phyloP scores from a whole-genome alignment of 2,113 vertebrate species.

The Mandrillus leucophaeus region DNA sequence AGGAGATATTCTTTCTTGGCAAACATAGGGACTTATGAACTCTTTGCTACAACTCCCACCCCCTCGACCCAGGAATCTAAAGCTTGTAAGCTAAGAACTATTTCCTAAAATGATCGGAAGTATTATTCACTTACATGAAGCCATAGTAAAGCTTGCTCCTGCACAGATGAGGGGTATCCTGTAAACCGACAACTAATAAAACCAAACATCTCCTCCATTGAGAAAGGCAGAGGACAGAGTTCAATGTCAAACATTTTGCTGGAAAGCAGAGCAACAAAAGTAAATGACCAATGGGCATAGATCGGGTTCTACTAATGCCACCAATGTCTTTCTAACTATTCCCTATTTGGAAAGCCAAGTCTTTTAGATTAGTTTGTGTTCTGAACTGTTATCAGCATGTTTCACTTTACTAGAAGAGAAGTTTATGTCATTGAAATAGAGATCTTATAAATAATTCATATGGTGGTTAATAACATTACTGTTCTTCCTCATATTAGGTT shows the following conservation, averaged over 20 bases:
- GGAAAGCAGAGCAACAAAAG: slow-evolving; percentile 74
- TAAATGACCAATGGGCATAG: slow-evolving; percentile 31
- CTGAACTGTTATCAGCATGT: background rate
- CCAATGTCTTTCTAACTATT: background rate
- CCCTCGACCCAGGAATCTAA: background rate
- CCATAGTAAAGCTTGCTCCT: slow-evolving; percentile 98
- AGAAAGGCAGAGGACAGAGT: slow-evolving; percentile 97
- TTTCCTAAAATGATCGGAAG: background rate
- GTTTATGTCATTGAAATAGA: background rate
- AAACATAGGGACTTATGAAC: background rate
- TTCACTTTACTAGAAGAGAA: slow-evolving; percentile 13
- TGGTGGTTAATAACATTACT: background rate
- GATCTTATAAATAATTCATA: background rate
- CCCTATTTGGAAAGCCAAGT: background rate
- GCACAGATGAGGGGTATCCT: slow-evolving; percentile 97
- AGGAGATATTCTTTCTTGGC: background rate
- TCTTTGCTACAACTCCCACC: background rate
- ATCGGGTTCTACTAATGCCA: background rate
- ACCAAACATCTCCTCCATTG: slow-evolving; percentile 99
- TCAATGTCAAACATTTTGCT: slow-evolving; percentile 99
- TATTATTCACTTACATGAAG: slow-evolving; percentile 91
- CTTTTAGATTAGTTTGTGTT: background rate
- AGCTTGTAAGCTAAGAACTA: background rate
- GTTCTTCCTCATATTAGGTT: background rate
- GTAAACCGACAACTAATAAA: slow-evolving; percentile 99